Percentiles rank a stretch among this genome's conserved stretches.
Evolutionary conservation across 2,113 vertebrate species (phyloP).

Genomic region (Tachysurus fulvidraco): DNA sequence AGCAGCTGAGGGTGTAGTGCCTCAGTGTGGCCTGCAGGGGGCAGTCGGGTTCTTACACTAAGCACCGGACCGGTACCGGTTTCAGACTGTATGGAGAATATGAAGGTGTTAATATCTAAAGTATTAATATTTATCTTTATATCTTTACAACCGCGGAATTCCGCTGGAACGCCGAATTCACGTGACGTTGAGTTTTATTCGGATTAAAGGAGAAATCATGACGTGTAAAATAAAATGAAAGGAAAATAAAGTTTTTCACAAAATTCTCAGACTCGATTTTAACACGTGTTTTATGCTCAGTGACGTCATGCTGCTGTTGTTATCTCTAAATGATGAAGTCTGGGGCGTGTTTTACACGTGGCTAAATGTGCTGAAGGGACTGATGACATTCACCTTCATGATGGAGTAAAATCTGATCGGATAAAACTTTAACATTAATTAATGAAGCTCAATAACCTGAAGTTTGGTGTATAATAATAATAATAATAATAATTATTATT

Average conservation of each 20-base stretch:
- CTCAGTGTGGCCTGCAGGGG: slow-evolving; percentile 20
- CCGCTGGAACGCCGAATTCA: no score
- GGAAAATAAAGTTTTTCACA: background rate
- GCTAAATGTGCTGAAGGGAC: no score
- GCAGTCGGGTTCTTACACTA: background rate
- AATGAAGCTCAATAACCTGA: no score
- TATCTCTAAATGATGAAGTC: no score
- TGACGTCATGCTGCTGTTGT: no score
- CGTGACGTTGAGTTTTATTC: no score
- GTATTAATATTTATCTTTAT: background rate
- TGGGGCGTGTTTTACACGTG: no score
- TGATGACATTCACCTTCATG: no score
- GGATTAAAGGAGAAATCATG: background rate
- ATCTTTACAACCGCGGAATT: background rate
- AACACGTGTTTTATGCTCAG: no score
- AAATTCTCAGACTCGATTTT: background rate
- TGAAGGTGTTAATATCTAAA: background rate
- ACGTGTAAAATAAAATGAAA: background rate
- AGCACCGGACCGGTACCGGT: background rate
- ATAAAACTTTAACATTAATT: background rate
- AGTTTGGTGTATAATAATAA: no score
- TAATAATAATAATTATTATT: no score
- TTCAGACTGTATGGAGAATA: background rate
- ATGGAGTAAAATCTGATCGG: background rate
- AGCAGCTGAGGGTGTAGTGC: background rate